Percentiles rank a stretch among this genome's conserved stretches.
Evolutionary conservation across 1,140 invertebrate species (phyloP).

Genomic region (Drosophila busckii): DNA sequence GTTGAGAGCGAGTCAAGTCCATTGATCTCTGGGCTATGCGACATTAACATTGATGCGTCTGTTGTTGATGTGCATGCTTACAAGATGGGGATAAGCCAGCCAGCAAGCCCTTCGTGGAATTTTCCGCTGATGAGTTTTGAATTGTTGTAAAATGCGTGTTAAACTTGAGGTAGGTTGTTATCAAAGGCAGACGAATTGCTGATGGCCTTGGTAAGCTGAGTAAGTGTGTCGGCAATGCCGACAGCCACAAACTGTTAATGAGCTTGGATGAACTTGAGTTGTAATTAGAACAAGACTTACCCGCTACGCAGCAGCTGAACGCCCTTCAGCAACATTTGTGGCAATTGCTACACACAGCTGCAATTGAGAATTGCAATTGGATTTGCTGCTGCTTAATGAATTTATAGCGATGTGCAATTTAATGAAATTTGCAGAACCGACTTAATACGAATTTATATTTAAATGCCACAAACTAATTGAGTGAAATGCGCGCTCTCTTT

Average conservation of each 20-base stretch:
- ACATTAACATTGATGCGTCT: constrained; percentile 17
- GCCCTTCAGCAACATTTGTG: constrained; percentile 61
- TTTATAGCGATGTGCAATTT: constrained; percentile 52
- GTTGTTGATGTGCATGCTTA: not conserved
- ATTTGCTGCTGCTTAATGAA: constrained; percentile 45
- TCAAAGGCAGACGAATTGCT: not conserved
- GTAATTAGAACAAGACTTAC: constrained; percentile 32
- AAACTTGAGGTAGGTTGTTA: constrained; percentile 30
- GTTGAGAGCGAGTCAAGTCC: constrained; percentile 3
- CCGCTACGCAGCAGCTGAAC: constrained; percentile 54
- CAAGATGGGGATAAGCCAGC: not conserved
- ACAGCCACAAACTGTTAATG: constrained; percentile 24
- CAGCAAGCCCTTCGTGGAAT: constrained; percentile 5
- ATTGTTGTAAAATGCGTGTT: not conserved
- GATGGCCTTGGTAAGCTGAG: not conserved
- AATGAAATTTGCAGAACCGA: constrained; percentile 43
- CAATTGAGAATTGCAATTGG: too few species aligned
- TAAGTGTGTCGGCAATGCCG: too few species aligned
- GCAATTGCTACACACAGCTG: constrained; percentile 16
- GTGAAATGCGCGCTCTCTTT: not conserved
- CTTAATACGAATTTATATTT: constrained; percentile 56
- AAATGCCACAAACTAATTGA: constrained; percentile 29
- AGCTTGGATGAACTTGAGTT: too few species aligned
- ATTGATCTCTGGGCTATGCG: constrained; percentile 24
- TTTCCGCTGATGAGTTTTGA: constrained; percentile 6